Evolutionary conservation across 2,113 vertebrate genomes (phyloP).

Genomic region (Lasiurus cinereus): DNA sequence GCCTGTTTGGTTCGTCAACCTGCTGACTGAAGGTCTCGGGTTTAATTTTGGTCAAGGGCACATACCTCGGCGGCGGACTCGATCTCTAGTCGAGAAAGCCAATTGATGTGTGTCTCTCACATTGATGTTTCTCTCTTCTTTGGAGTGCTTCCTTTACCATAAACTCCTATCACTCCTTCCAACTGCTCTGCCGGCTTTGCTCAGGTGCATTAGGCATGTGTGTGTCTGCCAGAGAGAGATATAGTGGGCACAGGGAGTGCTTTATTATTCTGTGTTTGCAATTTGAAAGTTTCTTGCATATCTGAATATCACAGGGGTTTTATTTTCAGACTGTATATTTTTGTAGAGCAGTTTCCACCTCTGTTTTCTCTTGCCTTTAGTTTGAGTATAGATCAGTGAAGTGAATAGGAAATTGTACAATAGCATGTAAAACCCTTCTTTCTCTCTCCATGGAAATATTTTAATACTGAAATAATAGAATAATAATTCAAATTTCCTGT

Average conservation of each 20-base stretch:
- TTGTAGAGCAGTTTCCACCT: neutral
- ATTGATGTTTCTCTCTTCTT: neutral
- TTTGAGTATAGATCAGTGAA: neutral
- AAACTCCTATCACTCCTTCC: neutral
- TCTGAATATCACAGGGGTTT: conserved; percentile 38
- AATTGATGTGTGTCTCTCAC: too few species aligned
- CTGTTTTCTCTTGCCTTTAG: neutral
- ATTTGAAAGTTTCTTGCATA: conserved; percentile 52
- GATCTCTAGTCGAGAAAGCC: too few species aligned
- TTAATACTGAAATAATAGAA: neutral
- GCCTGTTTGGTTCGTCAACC: too few species aligned
- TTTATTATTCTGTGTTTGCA: conserved; percentile 64
- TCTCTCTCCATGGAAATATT: neutral
- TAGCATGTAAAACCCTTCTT: neutral
- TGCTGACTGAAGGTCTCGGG: too few species aligned
- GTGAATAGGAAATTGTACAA: neutral
- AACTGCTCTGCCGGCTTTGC: conserved; percentile 3
- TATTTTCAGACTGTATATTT: conserved; percentile 9
- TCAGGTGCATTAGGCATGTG: neutral
- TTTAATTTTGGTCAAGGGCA: too few species aligned
- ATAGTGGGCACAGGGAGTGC: neutral
- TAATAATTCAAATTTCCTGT: neutral
- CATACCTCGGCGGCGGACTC: too few species aligned
- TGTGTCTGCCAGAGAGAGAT: conserved; percentile 38
- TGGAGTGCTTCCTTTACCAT: neutral